phyloP scores from a whole-genome alignment of 2,888 invertebrate species.

The Cosmorhoe ocellata region DNA sequence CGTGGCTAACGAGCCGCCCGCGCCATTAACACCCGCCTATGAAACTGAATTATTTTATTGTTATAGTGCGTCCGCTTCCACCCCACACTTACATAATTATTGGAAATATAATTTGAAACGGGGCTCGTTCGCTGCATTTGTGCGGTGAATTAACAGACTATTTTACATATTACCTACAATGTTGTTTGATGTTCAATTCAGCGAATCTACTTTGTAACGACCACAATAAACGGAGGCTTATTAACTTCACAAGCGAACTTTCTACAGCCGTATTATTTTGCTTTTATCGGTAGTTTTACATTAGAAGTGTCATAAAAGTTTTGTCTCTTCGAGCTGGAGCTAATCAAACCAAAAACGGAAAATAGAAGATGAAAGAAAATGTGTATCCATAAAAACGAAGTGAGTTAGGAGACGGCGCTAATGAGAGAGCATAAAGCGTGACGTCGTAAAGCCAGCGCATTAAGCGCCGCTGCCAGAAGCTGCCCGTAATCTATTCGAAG shows the following conservation, averaged over 20 bases:
- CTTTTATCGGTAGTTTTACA: slow-evolving; percentile 33
- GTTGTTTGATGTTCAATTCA: slow-evolving; percentile 31
- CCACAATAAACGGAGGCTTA: slow-evolving; percentile 34
- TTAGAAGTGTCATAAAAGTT: slow-evolving; percentile 32
- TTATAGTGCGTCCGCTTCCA: slow-evolving; percentile 57
- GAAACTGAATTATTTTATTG: slow-evolving; percentile 74
- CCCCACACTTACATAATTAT: slow-evolving; percentile 55
- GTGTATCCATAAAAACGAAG: slow-evolving; percentile 65
- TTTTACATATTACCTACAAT: slow-evolving; percentile 17
- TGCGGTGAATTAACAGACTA: slow-evolving; percentile 32
- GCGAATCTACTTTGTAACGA: slow-evolving; percentile 34
- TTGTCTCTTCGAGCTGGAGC: slow-evolving; percentile 32
- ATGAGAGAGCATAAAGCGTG: slow-evolving; percentile 79
- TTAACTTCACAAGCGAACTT: slow-evolving; percentile 29
- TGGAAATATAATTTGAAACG: slow-evolving; percentile 45
- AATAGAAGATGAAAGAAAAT: slow-evolving; percentile 52
- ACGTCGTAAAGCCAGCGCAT: slow-evolving; percentile 78
- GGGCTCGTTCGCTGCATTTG: slow-evolving; percentile 41
- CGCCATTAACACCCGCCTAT: slow-evolving; percentile 70
- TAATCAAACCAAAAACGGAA: slow-evolving; percentile 49
- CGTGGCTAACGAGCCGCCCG: slow-evolving; percentile 69
- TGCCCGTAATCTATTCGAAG: slow-evolving; percentile 78
- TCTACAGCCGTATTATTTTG: slow-evolving; percentile 28
- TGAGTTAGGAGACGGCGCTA: slow-evolving; percentile 69
- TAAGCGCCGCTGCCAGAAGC: slow-evolving; percentile 76